Base-by-base conservation (phyloP, 2,797 vertebrate genomes). In the Dallia pectoralis region DNA sequence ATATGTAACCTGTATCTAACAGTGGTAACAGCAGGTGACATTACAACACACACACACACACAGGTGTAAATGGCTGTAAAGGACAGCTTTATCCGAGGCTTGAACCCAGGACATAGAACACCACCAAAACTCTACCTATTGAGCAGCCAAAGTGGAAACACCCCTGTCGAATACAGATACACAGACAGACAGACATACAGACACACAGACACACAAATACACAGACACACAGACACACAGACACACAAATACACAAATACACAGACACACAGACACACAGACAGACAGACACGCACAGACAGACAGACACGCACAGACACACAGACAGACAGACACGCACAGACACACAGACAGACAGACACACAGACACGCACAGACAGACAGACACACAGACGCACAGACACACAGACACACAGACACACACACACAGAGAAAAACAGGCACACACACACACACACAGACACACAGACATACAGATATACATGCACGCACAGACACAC, bases 1-100 rank as follows among this genome's bases (percentile, higher is more conserved):
- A 90, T 89, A 83, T 82, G 87, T 84, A 87, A 85, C 81, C 75
- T n/a, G n/a, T n/a, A n/a, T n/a, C n/a, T 75, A 76, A 78, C 11
- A 81, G 80, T 16, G 66, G n/a, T 6, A 7, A 14, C 75, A 51
- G 47, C 29, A 18, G 27, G 25, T 30, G 44, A 69, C 40, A 32
- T 40, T 63, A 19, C 19, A 53, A 53, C 49, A 53, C 18, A 14
- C 63, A 36, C 48, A 44, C 51, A 77, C 44, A 18, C 18, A 67
- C 22, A 56, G 40, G 40, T 44, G 40, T 44, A 12, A 44, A 44
- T 9, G 40, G 40, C 40, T 44, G 11, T 44, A 4, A 44, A 44
- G 12, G 5, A 40, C 36, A 1, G 36, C 9, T 40, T 40, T 44
- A 44, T 44, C 40, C 12, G 14, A 4, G 12, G 3, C 40, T 44